Base-by-base conservation (phyloP, 1,140 invertebrate species). In the Drosophila pandora region DNA sequence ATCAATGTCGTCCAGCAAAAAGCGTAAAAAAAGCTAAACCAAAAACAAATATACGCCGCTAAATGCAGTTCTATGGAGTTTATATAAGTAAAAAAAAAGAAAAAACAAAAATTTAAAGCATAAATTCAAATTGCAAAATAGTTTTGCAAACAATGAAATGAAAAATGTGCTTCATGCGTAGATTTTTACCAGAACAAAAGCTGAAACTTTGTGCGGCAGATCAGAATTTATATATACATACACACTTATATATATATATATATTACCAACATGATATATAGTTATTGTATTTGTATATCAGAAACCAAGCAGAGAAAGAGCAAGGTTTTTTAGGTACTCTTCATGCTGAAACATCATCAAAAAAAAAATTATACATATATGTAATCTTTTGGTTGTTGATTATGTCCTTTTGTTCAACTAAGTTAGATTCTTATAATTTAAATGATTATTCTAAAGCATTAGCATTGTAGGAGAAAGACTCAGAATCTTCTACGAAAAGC, bases 261-360 rank as follows among this genome's bases (percentile, higher is more conserved):
- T 68, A 72, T 32, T 63, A 69, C 50, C 50, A 32, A 74, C 70
- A 74, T 75, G 68, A 74, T 74, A 74, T 74, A 84, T 83, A 84
- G 67, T 85, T 74, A 77, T 87, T 78, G 74, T 85, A 85, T 81
- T 85, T 85, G 82, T 87, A 85, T 85, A 85, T 85, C 82, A 87
- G 70, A 73, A 72, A 37, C 63, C 47, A 69, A 67, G 32, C 62
- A 80, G 57, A 69, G 34, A 34, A 25, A 67, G 79, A 85, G 82
- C 82, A 85, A 85, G 83, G 65, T 76, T 76, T 84, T 68, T 70
- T 68, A 81, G 79, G 48, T 87, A 85, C 68, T 87, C 68, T 67
- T 71, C 63, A 65, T 62, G 76, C 69, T 74, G 49, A 45, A 73
- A 48, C 71, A 76, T 56, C 41, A 49, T 58, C 47, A 64, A 58